phyloP scores from a whole-genome alignment of 2,888 invertebrate species.

The Eretmocerus hayati region DNA sequence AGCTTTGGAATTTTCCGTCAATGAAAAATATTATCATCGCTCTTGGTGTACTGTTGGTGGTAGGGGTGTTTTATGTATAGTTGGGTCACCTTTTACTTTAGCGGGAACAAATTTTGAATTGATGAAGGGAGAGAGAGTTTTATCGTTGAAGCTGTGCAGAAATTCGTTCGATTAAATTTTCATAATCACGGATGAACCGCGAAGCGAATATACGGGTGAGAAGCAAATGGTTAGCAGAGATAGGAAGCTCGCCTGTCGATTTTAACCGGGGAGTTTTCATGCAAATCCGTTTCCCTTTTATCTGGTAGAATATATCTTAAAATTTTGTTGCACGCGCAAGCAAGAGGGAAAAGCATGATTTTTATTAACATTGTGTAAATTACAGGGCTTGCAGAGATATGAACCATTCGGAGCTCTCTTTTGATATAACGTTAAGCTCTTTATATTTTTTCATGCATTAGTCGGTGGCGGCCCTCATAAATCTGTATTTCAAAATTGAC shows the following conservation, averaged over 20 bases:
- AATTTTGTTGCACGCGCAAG: constrained; percentile 3
- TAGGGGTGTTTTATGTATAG: no score
- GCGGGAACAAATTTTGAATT: no score
- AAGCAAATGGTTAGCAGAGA: background rate
- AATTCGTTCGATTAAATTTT: constrained; percentile 15
- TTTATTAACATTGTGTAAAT: constrained; percentile 18
- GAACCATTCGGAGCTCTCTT: no score
- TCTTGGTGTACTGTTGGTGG: no score
- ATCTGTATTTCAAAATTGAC: constrained; percentile 13
- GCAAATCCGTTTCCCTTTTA: constrained; percentile 11
- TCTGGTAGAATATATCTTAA: constrained; percentile 16
- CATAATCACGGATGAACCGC: constrained; percentile 2
- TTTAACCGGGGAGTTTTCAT: constrained; percentile 12
- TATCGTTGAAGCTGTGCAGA: background rate
- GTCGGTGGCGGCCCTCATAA: constrained; percentile 2
- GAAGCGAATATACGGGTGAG: background rate
- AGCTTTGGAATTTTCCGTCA: no score
- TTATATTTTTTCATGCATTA: constrained; percentile 17
- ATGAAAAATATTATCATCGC: no score
- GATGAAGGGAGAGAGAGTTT: constrained; percentile 12
- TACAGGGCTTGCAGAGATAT: constrained; percentile 8
- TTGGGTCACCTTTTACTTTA: no score
- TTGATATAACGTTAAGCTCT: constrained; percentile 14
- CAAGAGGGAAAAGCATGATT: constrained; percentile 3
- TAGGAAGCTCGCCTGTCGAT: constrained; percentile 1